Evolutionary conservation across 2,888 invertebrate species (phyloP).

Genomic region (Tipula vernalis): DNA sequence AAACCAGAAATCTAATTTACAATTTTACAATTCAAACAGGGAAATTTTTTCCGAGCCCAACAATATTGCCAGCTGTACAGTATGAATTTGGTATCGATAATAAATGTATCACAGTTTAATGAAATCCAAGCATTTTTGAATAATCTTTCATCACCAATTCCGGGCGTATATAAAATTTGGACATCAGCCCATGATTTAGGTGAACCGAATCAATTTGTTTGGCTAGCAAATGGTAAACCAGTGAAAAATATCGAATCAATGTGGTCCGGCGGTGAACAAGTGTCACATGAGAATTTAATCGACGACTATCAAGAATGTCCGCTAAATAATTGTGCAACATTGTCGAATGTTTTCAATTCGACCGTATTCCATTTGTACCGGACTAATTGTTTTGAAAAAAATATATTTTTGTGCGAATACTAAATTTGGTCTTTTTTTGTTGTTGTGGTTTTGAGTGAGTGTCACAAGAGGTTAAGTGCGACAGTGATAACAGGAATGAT

Average conservation of each 20-base stretch:
- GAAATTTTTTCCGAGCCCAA: not conserved
- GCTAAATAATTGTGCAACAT: not conserved
- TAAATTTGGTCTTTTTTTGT: not conserved
- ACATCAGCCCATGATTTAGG: not conserved
- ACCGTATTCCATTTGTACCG: not conserved
- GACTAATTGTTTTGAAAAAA: not conserved
- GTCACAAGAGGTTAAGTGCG: not conserved
- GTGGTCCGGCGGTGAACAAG: not conserved
- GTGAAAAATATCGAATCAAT: not conserved
- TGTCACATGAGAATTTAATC: not conserved
- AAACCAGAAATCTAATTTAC: not conserved
- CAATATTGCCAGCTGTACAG: not conserved
- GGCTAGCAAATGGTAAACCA: not conserved
- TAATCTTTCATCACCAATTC: not conserved
- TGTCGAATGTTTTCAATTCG: not conserved
- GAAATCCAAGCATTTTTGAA: not conserved
- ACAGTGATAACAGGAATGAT: no score
- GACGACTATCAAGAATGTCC: not conserved
- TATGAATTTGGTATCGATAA: not conserved
- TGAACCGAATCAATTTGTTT: not conserved
- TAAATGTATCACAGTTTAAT: not conserved
- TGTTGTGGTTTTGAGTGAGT: not conserved
- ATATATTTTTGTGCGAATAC: not conserved
- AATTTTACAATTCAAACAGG: not conserved
- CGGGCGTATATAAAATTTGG: not conserved